Percentiles rank a stretch among this genome's conserved stretches.
Evolutionary conservation across 2,888 invertebrate species (phyloP).

Genomic region (Pachymerium ferrugineum): DNA sequence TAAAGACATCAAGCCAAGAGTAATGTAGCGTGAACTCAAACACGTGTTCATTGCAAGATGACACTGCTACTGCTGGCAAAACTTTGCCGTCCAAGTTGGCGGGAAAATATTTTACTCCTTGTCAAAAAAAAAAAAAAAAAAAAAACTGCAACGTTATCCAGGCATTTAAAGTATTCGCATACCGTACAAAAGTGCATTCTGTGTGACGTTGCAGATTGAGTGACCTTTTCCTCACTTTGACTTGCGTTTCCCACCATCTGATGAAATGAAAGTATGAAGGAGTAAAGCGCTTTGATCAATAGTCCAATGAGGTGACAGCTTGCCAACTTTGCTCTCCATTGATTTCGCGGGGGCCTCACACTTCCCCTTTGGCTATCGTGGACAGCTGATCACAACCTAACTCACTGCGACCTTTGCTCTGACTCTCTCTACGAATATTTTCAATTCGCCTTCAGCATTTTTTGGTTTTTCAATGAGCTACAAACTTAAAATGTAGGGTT

Average conservation of each 20-base stretch:
- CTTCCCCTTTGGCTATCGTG: neutral
- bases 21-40: slow-evolving; percentile 13
- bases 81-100: neutral
- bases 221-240: neutral
- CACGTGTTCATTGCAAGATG: slow-evolving; percentile 13
- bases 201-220: neutral
- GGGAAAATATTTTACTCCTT: neutral
- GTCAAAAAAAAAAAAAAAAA: no score
- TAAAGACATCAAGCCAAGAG: slow-evolving; percentile 3
- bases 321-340: slow-evolving; percentile 4
- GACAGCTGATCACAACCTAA: neutral
- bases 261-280: neutral
- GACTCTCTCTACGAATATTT: no score
- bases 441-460: neutral
- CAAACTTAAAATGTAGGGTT: no score
- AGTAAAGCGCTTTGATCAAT: neutral
- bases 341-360: neutral
- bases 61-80: slow-evolving; percentile 6
- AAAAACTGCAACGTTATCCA: neutral
- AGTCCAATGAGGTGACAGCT: neutral
- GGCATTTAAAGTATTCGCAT: neutral
- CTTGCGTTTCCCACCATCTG: neutral
- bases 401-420: neutral
- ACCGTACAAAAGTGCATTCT: no score
- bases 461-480: no score